Evolutionary conservation across 30 jellyfish, hydroid and myxozoan species (phyloP), one percentile per base, ranked within the genome.

Genomic region (Sanderia malayensis): DNA sequence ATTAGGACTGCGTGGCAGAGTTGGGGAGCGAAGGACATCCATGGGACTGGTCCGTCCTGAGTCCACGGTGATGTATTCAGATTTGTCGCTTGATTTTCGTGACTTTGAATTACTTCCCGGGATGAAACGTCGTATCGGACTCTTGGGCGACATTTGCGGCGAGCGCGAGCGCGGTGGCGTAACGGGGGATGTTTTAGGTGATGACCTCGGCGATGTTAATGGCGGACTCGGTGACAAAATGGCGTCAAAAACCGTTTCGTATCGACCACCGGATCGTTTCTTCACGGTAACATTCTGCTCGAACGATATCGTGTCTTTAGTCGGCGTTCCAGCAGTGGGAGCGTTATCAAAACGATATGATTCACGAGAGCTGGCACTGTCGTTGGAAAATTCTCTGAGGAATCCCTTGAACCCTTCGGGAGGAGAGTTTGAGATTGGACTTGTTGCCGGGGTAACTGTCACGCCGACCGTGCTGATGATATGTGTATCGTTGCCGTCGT

Each of bases 161-260:
- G 93, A 80, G 30, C 61, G 84, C 9, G 90, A 64, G 9, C 90
- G 82, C 20, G 93, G 73, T 2, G 80, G 84, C 18, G 93, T 80
- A 2, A 80, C 59, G 20, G 93, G 84, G 1, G 93, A 80, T 18
- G 79, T 59, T 49, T 75, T 60, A 33, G 84, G 93, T 20, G 93
- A 70, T 4, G 46, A 26, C 22, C 74, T 58, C 24, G 84, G 93
- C 26, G 84, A 68, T 23, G 26, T 47, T 17, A 65, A 9, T 1
- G 93, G 93, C 11, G 93, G 84, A 27, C 84, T 68, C 20, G 93
- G 93, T 10, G 93, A 80, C 4, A 80, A 63, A 0, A 80, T 81
- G 13, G 93, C 93, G 41, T 80, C 93, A 72, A 80, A 80, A 10
- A 68, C 84, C 19, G 93, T 80, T 58, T 80, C 93, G 53, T 68